Evolutionary conservation across 23 tunicate species (phyloP), one percentile per base, ranked within the genome.

Genomic region (Clavelina lepadiformis): DNA sequence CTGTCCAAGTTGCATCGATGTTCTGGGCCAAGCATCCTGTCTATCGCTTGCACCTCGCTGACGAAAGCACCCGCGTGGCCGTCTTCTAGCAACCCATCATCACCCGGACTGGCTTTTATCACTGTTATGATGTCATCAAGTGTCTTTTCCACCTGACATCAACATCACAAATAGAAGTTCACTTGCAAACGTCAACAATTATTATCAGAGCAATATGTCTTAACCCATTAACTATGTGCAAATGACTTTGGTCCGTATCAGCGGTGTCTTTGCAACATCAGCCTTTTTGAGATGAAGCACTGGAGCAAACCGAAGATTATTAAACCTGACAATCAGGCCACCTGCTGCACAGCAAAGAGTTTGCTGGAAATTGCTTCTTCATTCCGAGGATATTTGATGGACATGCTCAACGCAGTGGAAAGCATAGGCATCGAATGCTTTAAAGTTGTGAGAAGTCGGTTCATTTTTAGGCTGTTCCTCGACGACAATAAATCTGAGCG

Each of bases 391-490:
- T 86, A 86, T 38, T 72, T 78, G 13, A 86, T 66, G 28, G 81
- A 58, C 58, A 86, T 74, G 35, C 31, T 73, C 4, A 72, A 57
- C 0, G 95, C 76, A 5, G 85, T 79, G 33, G 82, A 37, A 18
- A 86, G 58, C 80, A 86, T 73, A 3, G 95, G 82, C 58, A 86
- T 60, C 18, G 95, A 72, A 20, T 79, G 86, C 33, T 65, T 65
- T 11, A 86, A 56, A 25, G 69, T 53, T 6, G 63, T 4, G 7
- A 86, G 58, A 24, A 58, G 38, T 49, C 59, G 61, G 20, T 30
- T 44, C 69, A 86, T 31, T 33, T 79, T 47, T 28, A 38, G 21
- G 23, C 79, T 71, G 11, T 36, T 44, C 28, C 51, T 36, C 0
- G 67, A 7, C 28, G 74, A 75, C n/a, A 77, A 26, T 21, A 85